Evolutionary conservation across 2,888 invertebrate genomes (phyloP).

Genomic region (Mylabris sibirica): DNA sequence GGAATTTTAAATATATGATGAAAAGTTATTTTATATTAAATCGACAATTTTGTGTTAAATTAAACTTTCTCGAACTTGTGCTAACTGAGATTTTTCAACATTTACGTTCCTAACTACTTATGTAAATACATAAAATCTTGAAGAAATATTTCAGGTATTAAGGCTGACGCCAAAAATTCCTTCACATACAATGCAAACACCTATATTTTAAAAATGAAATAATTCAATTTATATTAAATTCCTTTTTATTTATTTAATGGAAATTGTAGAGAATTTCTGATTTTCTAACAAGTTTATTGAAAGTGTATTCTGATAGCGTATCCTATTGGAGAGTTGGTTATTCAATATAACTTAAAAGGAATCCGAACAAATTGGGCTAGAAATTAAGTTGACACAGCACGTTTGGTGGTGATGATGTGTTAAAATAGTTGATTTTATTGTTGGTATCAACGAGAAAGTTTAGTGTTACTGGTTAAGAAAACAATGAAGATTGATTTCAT

Average conservation of each 20-base stretch:
- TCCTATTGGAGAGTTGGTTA: constrained; percentile 5
- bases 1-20: not conserved
- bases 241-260: too few species aligned
- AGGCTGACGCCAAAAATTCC: not conserved
- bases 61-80: not conserved
- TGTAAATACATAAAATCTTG: not conserved
- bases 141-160: not conserved
- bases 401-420: constrained; percentile 18
- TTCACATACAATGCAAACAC: too few species aligned
- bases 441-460: not conserved
- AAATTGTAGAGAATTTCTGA: not conserved
- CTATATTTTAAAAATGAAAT: too few species aligned
- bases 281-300: not conserved
- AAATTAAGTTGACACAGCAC: constrained; percentile 20
- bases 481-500: not conserved
- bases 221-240: too few species aligned
- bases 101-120: not conserved
- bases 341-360: not conserved
- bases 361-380: not conserved
- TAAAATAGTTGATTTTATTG: constrained; percentile 15
- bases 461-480: not conserved
- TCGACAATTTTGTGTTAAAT: constrained; percentile 1
- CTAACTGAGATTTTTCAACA: not conserved
- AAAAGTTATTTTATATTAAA: not conserved
- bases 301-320: not conserved